These are phyloP conservation scores for Nothobranchius furzeri DNA, from an alignment of 2,113 vertebrate species.

Conservation along the genomic window DNA sequence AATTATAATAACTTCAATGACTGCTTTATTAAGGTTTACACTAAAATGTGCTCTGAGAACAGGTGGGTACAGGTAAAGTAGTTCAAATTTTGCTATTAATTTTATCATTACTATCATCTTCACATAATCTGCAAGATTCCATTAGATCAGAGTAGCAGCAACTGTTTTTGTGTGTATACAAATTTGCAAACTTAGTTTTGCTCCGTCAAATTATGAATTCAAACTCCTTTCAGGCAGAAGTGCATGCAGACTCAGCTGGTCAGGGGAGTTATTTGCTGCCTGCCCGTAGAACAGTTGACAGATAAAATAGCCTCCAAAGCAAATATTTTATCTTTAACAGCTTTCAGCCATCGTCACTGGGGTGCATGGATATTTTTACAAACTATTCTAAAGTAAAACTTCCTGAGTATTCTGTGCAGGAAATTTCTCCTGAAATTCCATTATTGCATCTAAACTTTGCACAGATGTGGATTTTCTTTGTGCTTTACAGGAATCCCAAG, in stretches of 20 bases:
- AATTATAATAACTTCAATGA: too few relatives aligned
- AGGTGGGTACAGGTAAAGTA: too few relatives aligned
- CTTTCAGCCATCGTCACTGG: background rate
- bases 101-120: background rate
- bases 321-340: too few relatives aligned
- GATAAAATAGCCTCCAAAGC: background rate
- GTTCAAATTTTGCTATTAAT: too few relatives aligned
- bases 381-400: background rate
- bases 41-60: too few relatives aligned
- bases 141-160: background rate
- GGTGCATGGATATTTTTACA: background rate
- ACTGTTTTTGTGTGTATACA: background rate
- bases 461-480: background rate
- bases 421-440: background rate
- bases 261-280: constrained; percentile 1
- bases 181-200: background rate
- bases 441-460: background rate
- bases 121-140: background rate
- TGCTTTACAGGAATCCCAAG: too few relatives aligned
- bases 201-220: too few relatives aligned
- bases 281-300: background rate
- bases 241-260: background rate
- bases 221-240: too few relatives aligned
- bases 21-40: too few relatives aligned
- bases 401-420: background rate